Evolutionary conservation across 23 tunicate genomes (phyloP), one percentile per base, ranked within the genome.

Genomic region (Trididemnum clinides): DNA sequence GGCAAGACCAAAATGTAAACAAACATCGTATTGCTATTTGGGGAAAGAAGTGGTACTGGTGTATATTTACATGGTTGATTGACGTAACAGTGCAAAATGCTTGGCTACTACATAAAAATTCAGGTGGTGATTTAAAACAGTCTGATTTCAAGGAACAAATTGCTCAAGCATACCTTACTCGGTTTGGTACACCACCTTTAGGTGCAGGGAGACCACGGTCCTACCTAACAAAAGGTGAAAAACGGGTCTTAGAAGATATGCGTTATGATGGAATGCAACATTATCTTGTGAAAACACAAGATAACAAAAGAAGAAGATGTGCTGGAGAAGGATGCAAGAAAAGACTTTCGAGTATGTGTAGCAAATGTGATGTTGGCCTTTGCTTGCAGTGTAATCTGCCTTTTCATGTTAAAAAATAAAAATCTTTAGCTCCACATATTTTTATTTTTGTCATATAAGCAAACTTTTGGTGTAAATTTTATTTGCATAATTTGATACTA

Each of bases 41-140:
- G 7, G 75, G 75, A 66, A 66, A 66, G 31, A 66, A 66, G n/a
- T 66, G 75, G 36, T 29, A 66, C n/a, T 32, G 75, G 75, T 66
- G 37, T 29, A 66, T 66, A 6, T 29, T 66, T 32, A 66, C 75
- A 32, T 66, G 75, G 36, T 10, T 66, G 37, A 31, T 66, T 4
- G 75, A 66, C 31, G 75, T 31, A 4, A 23, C 75, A 6, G 75
- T 66, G n/a, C 37, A 66, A 66, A 66, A 66, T 66, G 75, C n/a
- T 5, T 66, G 37, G 75, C 30, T 31, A 4, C 37, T 66, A 5
- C 75, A 66, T 10, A 66, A 66, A 66, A 66, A 31, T 66, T 37
- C 31, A 37, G 37, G 31, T n/a, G 75, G 37, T 28, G 31, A 66
- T 29, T 3, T 66, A 32, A 29, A 7, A 29, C 37, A 32, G 19